A percentile compares a stretch with the other conserved stretches of the same genome.
phyloP scores from a whole-genome alignment of 2,797 vertebrate genomes.

The Myotis myotis region DNA sequence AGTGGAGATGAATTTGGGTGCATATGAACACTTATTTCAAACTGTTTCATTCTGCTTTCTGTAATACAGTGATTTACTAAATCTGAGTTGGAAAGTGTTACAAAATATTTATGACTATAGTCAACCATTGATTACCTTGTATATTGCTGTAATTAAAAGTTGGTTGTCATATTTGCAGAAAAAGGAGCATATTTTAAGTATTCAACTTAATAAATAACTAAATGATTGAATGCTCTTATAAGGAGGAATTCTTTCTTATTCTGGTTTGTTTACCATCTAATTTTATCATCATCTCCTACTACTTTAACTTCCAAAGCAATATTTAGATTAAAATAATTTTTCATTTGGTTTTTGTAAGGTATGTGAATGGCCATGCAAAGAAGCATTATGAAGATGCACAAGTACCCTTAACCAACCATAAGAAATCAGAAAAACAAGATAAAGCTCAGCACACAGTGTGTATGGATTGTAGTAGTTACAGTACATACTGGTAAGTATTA shows the following conservation, averaged over 20 bases:
- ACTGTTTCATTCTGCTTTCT: constrained; percentile 29
- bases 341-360: constrained; percentile 85
- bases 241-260: constrained; percentile 47
- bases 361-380: constrained; percentile 98
- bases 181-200: constrained; percentile 42
- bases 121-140: constrained; percentile 31
- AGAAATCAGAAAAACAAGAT: constrained; percentile 92
- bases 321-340: constrained; percentile 58
- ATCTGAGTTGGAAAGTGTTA: constrained; percentile 46
- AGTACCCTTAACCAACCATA: constrained; percentile 85
- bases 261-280: constrained; percentile 44
- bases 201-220: constrained; percentile 50
- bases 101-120: constrained; percentile 33
- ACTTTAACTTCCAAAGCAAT: constrained; percentile 47
- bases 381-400: constrained; percentile 98
- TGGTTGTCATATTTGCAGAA: constrained; percentile 11
- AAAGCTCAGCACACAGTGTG: constrained; percentile 93
- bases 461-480: constrained; percentile 99
- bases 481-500: constrained; percentile 94
- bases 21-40: not conserved
- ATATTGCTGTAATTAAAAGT: constrained; percentile 11
- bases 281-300: constrained; percentile 37
- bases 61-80: constrained; percentile 28
- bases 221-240: constrained; percentile 15
- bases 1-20: not conserved